These are phyloP conservation scores for Onychorhynchus coronatus DNA, from an alignment of 2,113 vertebrate genomes.

Conservation along the genomic window DNA sequence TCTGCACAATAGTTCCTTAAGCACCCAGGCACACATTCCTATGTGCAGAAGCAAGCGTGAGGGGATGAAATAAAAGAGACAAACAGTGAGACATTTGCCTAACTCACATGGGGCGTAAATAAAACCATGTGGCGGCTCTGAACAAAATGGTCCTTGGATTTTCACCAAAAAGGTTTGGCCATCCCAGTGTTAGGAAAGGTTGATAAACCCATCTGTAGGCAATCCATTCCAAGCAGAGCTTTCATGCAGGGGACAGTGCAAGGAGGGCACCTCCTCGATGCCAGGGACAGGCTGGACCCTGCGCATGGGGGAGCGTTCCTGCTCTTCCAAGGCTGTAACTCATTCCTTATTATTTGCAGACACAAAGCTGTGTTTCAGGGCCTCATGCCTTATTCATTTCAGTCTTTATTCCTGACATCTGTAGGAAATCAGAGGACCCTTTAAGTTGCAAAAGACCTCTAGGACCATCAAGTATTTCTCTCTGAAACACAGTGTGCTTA, in stretches of 20 bases:
- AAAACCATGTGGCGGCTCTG: constrained; percentile 31
- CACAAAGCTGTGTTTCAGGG: background rate
- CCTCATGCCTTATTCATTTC: constrained; percentile 7
- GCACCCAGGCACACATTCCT: constrained; percentile 13
- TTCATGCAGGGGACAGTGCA: background rate
- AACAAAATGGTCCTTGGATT: constrained; percentile 32
- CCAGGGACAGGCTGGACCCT: background rate
- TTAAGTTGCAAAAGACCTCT: background rate
- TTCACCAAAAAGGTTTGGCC: constrained; percentile 26
- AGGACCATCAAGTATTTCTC: background rate
- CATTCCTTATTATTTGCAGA: constrained; percentile 42
- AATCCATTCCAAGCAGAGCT: background rate
- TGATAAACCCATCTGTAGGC: constrained; percentile 2
- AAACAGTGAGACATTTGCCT: constrained; percentile 18
- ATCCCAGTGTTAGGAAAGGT: constrained; percentile 8
- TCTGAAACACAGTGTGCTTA: accelerated
- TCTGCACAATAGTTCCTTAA: background rate
- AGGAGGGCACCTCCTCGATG: background rate
- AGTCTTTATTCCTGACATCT: constrained; percentile 4
- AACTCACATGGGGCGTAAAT: constrained; percentile 6
- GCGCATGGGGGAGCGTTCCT: background rate
- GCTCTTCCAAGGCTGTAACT: constrained; percentile 1
- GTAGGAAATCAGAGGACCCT: background rate
- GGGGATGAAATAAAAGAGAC: constrained; percentile 15
- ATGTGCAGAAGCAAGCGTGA: background rate